phyloP scores from a whole-genome alignment of 2,113 vertebrate species.

The Eulacestoma nigropectus region DNA sequence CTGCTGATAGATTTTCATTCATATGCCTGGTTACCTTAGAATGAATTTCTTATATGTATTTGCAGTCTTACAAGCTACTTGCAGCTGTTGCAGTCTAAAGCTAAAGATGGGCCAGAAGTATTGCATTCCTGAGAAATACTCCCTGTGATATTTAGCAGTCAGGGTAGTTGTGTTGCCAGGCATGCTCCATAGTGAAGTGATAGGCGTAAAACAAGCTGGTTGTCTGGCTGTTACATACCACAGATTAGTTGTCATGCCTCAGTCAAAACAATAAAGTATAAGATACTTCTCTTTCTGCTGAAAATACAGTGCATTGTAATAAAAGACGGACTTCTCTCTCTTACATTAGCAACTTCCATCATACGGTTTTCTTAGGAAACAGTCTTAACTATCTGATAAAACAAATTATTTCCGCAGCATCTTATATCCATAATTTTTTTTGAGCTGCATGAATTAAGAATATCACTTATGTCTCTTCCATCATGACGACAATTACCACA shows the following conservation, averaged over 20 bases:
- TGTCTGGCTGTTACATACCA: conserved; percentile 54
- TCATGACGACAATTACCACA: neutral
- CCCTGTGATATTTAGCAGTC: neutral
- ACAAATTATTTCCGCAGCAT: neutral
- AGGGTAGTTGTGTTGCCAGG: neutral
- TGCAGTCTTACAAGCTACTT: neutral
- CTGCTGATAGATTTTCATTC: neutral
- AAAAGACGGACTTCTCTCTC: neutral
- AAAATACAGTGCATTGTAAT: neutral
- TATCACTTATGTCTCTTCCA: neutral
- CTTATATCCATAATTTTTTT: neutral
- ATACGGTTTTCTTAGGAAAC: neutral
- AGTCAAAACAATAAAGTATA: neutral
- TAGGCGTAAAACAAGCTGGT: conserved; percentile 2
- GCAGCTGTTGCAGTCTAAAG: neutral
- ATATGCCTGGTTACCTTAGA: neutral
- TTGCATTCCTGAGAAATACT: neutral
- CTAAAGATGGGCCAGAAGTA: neutral
- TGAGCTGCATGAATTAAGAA: neutral
- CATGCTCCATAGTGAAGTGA: conserved; percentile 45
- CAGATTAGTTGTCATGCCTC: conserved; percentile 27
- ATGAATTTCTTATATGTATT: neutral
- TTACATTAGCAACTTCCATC: neutral
- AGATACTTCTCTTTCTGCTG: neutral
- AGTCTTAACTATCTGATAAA: neutral